Evolutionary conservation across 2,888 invertebrate genomes (phyloP).

Genomic region (Euplagia quadripunctaria): DNA sequence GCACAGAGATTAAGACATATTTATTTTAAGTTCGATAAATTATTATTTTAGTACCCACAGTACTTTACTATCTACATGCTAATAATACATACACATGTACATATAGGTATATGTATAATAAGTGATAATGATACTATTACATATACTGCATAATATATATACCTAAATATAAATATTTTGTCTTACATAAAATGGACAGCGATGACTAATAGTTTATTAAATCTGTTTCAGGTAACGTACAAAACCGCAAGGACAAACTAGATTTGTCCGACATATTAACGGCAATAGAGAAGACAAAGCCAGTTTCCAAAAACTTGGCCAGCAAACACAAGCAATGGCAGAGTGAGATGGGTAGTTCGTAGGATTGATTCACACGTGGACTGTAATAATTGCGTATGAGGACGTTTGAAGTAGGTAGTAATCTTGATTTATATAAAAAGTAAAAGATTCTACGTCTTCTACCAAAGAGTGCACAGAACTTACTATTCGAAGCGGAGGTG

Average conservation of each 20-base stretch:
- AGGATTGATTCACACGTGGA: neutral
- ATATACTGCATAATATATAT: too few relatives aligned
- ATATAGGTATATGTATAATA: too few relatives aligned
- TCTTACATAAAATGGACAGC: too few relatives aligned
- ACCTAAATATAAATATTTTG: too few relatives aligned
- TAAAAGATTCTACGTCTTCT: neutral
- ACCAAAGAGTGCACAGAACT: neutral
- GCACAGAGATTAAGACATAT: too few relatives aligned
- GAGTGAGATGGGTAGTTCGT: slow-evolving; percentile 86
- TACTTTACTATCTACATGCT: too few relatives aligned
- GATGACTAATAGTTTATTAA: neutral
- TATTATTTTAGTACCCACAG: too few relatives aligned
- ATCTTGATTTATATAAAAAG: neutral
- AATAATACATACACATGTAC: too few relatives aligned
- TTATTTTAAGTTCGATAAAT: too few relatives aligned
- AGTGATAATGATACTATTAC: too few relatives aligned
- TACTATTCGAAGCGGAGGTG: neutral
- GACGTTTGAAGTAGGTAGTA: neutral
- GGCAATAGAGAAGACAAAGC: slow-evolving; percentile 87
- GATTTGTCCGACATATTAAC: slow-evolving; percentile 77
- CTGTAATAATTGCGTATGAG: neutral
- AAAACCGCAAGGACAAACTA: slow-evolving; percentile 74
- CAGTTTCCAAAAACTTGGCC: slow-evolving; percentile 86
- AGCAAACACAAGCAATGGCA: slow-evolving; percentile 89
- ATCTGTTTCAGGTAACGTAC: slow-evolving; percentile 54